Evolutionary conservation across 2,797 vertebrate genomes (phyloP), one percentile per base, ranked within the genome.

Genomic region (Luscinia megarhynchos): DNA sequence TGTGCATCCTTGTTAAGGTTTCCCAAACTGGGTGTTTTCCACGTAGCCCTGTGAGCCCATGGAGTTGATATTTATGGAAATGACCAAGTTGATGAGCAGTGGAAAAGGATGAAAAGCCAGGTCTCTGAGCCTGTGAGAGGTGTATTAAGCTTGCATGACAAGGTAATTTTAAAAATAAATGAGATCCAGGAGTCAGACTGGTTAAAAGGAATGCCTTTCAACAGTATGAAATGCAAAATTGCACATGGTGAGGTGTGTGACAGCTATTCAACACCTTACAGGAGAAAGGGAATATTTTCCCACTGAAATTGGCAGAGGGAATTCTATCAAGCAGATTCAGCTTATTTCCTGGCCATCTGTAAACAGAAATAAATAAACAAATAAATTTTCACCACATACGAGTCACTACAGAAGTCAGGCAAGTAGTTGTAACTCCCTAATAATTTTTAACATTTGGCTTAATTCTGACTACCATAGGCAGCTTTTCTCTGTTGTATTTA

Each of bases 151-250:
- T 85, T 34, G 3, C 34, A 27, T 38, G 40, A 57, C 12, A 74
- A 63, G 27, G 21, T 57, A 45, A 53, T 85, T 75, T 83, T 54
- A 21, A 63, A 95, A 90, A 76, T 38, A 69, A 78, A 73, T 51
- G 3, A 53, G 29, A 36, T 50, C 32, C 55, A 70, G 75, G 57
- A 29, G 51, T 62, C 55, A 53, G 9, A 20, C 2, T 34, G 6
- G 46, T 50, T 84, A 38, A 38, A 45, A 80, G 13, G 23, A 84
- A 66, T 16, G 10, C 4, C 23, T 66, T 85, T 48, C 41, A 58
- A 13, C 22, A 38, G 8, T 36, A 6, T 11, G 54, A 82, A 81
- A 79, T n/a, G 27, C 17, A 51, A 73, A 80, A 76, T n/a, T 73
- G 10, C 15, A 53, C 32, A 3, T 59, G 74, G n/a, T 53, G 43